Conservation (phyloP, 2,888 invertebrate genomes). For the Chironomus riparius region DNA sequence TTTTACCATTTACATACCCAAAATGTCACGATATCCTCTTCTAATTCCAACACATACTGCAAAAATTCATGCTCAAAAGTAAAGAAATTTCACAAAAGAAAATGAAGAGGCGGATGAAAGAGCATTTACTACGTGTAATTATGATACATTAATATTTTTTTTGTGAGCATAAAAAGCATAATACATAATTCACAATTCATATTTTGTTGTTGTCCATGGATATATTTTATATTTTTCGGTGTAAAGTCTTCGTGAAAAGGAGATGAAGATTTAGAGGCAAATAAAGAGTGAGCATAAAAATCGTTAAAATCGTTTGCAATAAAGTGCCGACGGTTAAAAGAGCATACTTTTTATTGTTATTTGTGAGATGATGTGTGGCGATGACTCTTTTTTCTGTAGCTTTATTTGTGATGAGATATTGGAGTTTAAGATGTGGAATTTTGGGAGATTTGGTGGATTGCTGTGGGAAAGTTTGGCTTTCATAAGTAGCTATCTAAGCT, state of each 20-base stretch:
- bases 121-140: slow-evolving; percentile 18
- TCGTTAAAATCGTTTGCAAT: background rate
- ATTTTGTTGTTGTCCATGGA: background rate
- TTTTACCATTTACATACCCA: too few species aligned
- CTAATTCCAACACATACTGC: background rate
- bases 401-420: background rate
- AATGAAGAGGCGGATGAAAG: background rate
- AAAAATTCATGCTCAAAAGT: background rate
- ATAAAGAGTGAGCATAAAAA: slow-evolving; percentile 18
- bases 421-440: background rate
- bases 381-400: background rate
- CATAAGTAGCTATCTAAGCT: too few species aligned
- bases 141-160: slow-evolving; percentile 23
- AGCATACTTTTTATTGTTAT: background rate
- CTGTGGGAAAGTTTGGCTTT: background rate
- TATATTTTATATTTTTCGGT: background rate
- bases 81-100: too few species aligned
- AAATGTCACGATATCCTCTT: too few species aligned
- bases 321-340: slow-evolving; percentile 25
- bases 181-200: slow-evolving; percentile 4
- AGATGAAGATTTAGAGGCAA: slow-evolving; percentile 19
- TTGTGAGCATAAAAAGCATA: background rate
- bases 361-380: background rate
- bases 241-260: background rate
- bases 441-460: background rate